These are phyloP conservation scores for Coptodon bakossiorum DNA, from an alignment of 2,113 vertebrate species.

Conservation along the genomic window DNA sequence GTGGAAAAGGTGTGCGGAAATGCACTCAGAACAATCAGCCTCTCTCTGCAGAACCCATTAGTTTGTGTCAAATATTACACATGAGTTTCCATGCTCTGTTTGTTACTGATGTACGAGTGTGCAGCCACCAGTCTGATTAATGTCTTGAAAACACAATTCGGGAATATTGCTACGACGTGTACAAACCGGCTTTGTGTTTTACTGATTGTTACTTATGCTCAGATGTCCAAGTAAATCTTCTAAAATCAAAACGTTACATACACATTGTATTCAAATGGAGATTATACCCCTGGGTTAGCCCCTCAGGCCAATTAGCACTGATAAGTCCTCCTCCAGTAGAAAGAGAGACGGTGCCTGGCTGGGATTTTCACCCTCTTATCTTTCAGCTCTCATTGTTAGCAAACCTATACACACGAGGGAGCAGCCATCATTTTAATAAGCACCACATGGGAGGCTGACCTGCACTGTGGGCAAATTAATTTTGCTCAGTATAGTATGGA, in stretches of 20 bases:
- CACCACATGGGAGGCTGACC: constrained; percentile 27
- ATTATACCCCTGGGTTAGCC: constrained; percentile 20
- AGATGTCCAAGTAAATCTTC: background rate
- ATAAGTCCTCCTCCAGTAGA: constrained; percentile 13
- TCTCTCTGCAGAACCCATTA: background rate
- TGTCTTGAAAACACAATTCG: background rate
- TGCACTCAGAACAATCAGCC: background rate
- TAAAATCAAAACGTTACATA: background rate
- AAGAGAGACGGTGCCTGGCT: background rate
- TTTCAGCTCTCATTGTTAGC: constrained; percentile 24
- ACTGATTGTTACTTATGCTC: background rate
- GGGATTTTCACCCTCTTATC: constrained; percentile 42
- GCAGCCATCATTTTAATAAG: constrained; percentile 43
- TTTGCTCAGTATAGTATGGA: constrained; percentile 1
- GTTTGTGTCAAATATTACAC: background rate
- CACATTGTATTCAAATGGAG: constrained; percentile 10
- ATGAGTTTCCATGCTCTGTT: background rate
- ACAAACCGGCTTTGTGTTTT: background rate
- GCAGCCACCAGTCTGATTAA: background rate
- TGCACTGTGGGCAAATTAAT: constrained; percentile 21
- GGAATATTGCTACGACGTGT: background rate
- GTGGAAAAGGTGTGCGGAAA: background rate
- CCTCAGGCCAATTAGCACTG: constrained; percentile 41
- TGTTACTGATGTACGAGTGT: background rate
- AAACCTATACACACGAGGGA: constrained; percentile 30